These are phyloP conservation scores for Ichneumon xanthorius DNA, from an alignment of 2,888 invertebrate species.

Conservation along the genomic window DNA sequence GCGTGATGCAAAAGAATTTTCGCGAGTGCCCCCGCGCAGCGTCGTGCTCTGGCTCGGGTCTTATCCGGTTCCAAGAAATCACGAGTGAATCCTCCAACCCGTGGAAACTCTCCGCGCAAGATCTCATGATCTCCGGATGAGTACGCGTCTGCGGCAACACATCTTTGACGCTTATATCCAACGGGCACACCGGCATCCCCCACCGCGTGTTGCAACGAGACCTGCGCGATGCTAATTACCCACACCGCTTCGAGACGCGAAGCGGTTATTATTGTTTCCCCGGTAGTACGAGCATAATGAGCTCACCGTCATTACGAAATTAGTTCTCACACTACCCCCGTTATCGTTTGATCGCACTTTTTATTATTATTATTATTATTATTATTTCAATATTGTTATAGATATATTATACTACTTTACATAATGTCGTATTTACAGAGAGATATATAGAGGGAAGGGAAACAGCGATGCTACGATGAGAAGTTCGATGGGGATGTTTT, in stretches of 20 bases:
- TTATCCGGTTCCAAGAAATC: conserved; percentile 38
- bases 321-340: conserved; percentile 80
- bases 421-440: conserved; percentile 78
- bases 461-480: conserved; percentile 3
- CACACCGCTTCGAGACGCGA: conserved; percentile 69
- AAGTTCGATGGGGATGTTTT: conserved; percentile 14
- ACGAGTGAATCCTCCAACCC: conserved; percentile 71
- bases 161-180: conserved; percentile 22
- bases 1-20: conserved; percentile 16
- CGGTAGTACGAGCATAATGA: conserved; percentile 19
- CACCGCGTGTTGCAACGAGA: conserved; percentile 63
- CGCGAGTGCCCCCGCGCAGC: neutral
- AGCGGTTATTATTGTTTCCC: conserved; percentile 67
- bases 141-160: conserved; percentile 28
- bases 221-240: conserved; percentile 80
- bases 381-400: conserved; percentile 76
- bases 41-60: neutral
- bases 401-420: conserved; percentile 79
- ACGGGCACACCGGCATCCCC: conserved; percentile 23
- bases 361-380: conserved; percentile 71
- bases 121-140: conserved; percentile 78
- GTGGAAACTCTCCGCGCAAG: conserved; percentile 76
- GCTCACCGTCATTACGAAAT: conserved; percentile 79
- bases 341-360: conserved; percentile 73
- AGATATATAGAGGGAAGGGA: conserved; percentile 1